Evolutionary conservation across 1,140 invertebrate genomes (phyloP), one percentile per base, ranked within the genome.

Genomic region (Drosophila pruinosa): DNA sequence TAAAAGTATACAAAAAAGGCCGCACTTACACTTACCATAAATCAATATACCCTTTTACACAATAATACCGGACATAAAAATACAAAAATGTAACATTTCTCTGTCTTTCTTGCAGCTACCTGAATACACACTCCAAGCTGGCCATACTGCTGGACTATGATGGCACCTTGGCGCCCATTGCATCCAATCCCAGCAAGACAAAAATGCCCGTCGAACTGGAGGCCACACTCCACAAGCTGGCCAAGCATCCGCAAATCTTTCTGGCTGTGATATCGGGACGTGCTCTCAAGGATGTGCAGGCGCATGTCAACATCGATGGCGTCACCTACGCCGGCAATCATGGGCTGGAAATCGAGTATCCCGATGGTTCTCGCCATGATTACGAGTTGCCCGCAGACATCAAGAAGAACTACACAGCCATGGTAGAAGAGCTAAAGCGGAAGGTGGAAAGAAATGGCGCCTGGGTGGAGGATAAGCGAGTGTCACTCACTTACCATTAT

Each of bases 391-490:
- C 97, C 0, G 93, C 94, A 4, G 96, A 97, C 74, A 94, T 95
- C 62, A 95, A 96, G 75, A 94, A 94, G 43, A 96, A 96, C 85
- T 95, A 97, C n/a, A 94, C 93, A 0, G 93, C 94, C 21, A 92
- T 98, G 28, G 94, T 97, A 72, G 94, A 95, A 78, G 93, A 94
- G 4, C 91, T 98, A 21, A 95, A 96, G 85, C 95, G 97, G 78
- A 94, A 96, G 91, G 93, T 97, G 12, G 96, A 96, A 80, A 94
- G 92, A 72, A 95, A 97, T 72, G 96, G 96, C 12, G 97, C 96
- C 0, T 98, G 97, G 97, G 96, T 97, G 0, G 97, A 98, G 89
- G 97, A 97, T 88, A 98, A 98, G 91, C 95, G 95, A 7, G 95
- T 96, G 0, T 92, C 97, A 0, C 91, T 98, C n/a, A 97, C 97